Evolutionary conservation across 1,140 invertebrate genomes (phyloP).

Genomic region (Diabrotica undecimpunctata): DNA sequence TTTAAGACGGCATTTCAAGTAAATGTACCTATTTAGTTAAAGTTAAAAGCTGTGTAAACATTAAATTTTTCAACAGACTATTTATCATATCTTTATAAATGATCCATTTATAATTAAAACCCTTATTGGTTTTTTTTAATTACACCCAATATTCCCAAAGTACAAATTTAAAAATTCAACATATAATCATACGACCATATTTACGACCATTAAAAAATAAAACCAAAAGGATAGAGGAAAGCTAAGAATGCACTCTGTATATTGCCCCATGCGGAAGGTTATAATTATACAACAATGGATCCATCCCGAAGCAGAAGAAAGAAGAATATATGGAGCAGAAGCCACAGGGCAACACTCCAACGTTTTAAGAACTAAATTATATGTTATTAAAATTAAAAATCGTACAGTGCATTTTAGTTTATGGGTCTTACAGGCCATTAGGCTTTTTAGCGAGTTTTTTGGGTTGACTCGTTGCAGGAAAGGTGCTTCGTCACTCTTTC

Average conservation of each 20-base stretch:
- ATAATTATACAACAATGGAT: constrained; percentile 39
- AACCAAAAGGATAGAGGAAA: background rate
- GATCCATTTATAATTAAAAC: too few relatives aligned
- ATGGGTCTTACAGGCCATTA: constrained; percentile 15
- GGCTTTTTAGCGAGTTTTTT: constrained; percentile 10
- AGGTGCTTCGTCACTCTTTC: constrained; percentile 2
- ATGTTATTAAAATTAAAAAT: constrained; percentile 38
- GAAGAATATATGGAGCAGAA: constrained; percentile 32
- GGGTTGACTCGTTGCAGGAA: background rate
- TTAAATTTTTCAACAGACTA: too few relatives aligned
- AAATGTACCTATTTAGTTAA: too few relatives aligned
- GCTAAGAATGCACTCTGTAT: constrained; percentile 7
- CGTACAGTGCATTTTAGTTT: constrained; percentile 14
- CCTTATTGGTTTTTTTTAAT: background rate
- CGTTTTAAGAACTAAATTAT: constrained; percentile 39
- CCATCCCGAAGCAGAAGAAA: constrained; percentile 26
- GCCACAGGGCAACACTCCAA: constrained; percentile 34
- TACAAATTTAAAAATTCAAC: background rate
- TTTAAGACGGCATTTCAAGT: too few relatives aligned
- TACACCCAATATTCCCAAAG: background rate
- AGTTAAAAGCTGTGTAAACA: too few relatives aligned
- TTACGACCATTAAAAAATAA: background rate
- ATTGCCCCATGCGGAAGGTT: constrained; percentile 29
- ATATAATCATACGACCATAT: background rate
- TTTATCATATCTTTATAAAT: too few relatives aligned